These are phyloP conservation scores for Zoanthus solanderi DNA, from an alignment of 92 coral and sea anemone species.

Conservation along the genomic window DNA sequence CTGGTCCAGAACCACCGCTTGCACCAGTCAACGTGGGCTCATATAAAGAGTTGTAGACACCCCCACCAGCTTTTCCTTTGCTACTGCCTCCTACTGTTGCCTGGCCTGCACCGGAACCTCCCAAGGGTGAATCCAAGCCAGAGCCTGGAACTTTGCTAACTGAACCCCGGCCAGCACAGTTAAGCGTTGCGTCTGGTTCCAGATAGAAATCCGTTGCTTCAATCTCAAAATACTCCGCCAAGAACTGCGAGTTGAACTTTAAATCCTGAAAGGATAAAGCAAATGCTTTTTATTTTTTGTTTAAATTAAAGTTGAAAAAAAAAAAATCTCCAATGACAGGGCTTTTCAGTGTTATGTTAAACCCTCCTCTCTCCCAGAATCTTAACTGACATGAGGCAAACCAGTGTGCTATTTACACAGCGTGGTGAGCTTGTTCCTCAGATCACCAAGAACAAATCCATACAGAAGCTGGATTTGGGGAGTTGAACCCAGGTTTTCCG, in stretches of 20 bases:
- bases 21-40: constrained; percentile 67
- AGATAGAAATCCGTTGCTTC: constrained; percentile 77
- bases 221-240: constrained; percentile 70
- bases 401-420: no score
- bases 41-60: constrained; percentile 67
- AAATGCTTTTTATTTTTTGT: neutral
- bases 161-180: constrained; percentile 73
- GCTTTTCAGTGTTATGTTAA: neutral
- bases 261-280: constrained; percentile 58
- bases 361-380: no score
- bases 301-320: neutral
- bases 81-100: constrained; percentile 75
- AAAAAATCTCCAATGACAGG: neutral
- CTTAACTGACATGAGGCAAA: no score
- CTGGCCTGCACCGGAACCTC: constrained; percentile 76
- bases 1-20: constrained; percentile 70
- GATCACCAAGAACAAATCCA: no score
- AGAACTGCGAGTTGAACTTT: constrained; percentile 68
- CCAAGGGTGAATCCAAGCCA: constrained; percentile 60
- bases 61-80: constrained; percentile 48
- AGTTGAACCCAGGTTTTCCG: no score
- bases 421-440: no score
- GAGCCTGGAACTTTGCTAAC: constrained; percentile 57
- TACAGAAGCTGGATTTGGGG: no score
- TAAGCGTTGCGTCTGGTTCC: constrained; percentile 70